Conservation (phyloP, 1,140 invertebrate genomes). For the Probaryconus sp. region DNA sequence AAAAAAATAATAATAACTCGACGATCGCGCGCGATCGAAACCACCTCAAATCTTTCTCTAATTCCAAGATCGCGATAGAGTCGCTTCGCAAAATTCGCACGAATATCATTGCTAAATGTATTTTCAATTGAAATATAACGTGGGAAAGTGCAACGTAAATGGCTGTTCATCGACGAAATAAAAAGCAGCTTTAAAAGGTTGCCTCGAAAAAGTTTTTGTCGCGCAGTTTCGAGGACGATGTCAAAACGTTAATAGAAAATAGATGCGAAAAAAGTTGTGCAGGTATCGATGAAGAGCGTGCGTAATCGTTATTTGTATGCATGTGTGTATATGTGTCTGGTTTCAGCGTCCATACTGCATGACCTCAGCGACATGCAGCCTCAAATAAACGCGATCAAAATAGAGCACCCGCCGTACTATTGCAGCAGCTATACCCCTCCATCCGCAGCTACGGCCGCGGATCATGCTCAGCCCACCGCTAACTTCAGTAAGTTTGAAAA, state of each 20-base stretch:
- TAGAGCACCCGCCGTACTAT: conserved; percentile 93
- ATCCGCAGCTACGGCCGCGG: conserved; percentile 79
- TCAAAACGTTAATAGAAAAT: conserved; percentile 22
- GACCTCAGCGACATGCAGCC: conserved; percentile 89
- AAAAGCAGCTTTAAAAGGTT: too few species aligned
- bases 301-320: conserved; percentile 66
- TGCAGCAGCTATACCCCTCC: conserved; percentile 93
- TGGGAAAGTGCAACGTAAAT: too few species aligned
- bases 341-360: conserved; percentile 95
- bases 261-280: conserved; percentile 30
- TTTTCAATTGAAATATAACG: too few species aligned
- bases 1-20: too few species aligned
- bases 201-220: conserved; percentile 31
- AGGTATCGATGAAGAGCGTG: conserved; percentile 59
- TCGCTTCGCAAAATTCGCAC: too few species aligned
- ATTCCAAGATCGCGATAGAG: too few species aligned
- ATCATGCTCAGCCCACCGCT: conserved; percentile 76
- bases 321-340: conserved; percentile 76
- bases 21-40: too few species aligned
- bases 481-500: conserved; percentile 78
- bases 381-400: conserved; percentile 91
- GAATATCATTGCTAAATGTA: too few species aligned
- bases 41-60: too few species aligned
- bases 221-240: conserved; percentile 1
- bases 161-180: too few species aligned